Evolutionary conservation across 2,113 vertebrate genomes (phyloP), one percentile per base, ranked within the genome.

Genomic region (Epinephelus moara): DNA sequence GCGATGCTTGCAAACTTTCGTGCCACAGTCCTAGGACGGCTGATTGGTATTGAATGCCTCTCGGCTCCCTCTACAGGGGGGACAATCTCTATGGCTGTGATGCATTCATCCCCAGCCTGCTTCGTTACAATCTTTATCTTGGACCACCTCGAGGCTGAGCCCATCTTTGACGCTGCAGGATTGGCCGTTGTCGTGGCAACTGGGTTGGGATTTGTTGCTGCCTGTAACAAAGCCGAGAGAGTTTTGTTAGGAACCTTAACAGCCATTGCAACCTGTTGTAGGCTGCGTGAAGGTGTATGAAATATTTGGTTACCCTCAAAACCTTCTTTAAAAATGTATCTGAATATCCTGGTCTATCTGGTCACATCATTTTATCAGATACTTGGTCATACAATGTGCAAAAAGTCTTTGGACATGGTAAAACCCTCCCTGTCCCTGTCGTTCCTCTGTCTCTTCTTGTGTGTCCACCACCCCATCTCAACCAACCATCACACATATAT

Each of bases 81-180:
- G 42, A 98, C 96, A 0, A 99, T 99, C 95, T 99, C 98, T 0
- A 99, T 97, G 40, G 98, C 98, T 0, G 98, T 99, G 90, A 99
- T 97, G 37, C 98, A 99, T 83, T 99, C 98, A 0, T 95, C 96
- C 71, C 98, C 98, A 0, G 96, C 92, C 94, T 99, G 98, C 89
- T 99, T 99, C 1, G 98, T 99, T 66, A 99, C 97, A 0, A 99
- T 99, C 95, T 99, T 99, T 63, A 99, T 98, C 94, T 99, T 99
- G 80, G 98, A 99, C 98, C 98, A 99, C 76, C 96, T 97, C 11
- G 98, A 99, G 76, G 86, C 40, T 0, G 96, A 69, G 78, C 94
- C 95, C 19, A 93, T 73, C 69, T 94, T 96, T 53, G 84, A 15
- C 4, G 70, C 18, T 6, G 64, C 62, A 2, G 82, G 81, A 56